Base-by-base conservation (phyloP, 2,888 invertebrate genomes). In the Notocelia uddmanniana region DNA sequence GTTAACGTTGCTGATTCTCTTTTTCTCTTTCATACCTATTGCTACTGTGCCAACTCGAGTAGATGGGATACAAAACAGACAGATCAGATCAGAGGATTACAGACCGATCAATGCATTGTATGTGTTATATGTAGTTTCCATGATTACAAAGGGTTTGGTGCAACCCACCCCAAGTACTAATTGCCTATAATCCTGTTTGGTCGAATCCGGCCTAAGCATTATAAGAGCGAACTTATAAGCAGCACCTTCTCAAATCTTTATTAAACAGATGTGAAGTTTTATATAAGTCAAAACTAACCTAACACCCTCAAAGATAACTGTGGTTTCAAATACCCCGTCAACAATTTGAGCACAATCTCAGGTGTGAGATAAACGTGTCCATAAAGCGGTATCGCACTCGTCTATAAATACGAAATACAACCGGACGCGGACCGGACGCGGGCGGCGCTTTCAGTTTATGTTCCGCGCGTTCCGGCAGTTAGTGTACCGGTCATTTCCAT, bases 371-470 rank as follows among this genome's bases (percentile, higher is more conserved):
- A 71, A 71, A 71, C 59, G 54, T 19, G 66, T 21, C 72, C 62
- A 72, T 72, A 48, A 71, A 60, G 67, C 55, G 48, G 55, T 62
- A 72, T 72, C 60, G 48, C 54, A 70, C 68, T 59, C 71, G 72
- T 62, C 62, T 68, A 72, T 72, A 72, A 72, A 72, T 68, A 68
- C 67, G 67, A 62, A 62, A 72, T 68, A 72, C 76, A 72, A 73
- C 73, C 75, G 75, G 76, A 74, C 62, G 34, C 68, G 57, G 68
- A 31, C 75, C 76, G 77, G 78, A 78, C 55, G 77, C 77, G 71
- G 73, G 37, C 73, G 74, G 75, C 69, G 76, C 73, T 75, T 74
- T 76, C 75, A 76, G 76, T 78, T 77, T 78, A 77, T 75, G 77
- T 74, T 66, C 62, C 73, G 68, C 69, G 68, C 69, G 76, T 74